phyloP scores from a whole-genome alignment of 2,888 invertebrate genomes.

The Malacosoma neustria region DNA sequence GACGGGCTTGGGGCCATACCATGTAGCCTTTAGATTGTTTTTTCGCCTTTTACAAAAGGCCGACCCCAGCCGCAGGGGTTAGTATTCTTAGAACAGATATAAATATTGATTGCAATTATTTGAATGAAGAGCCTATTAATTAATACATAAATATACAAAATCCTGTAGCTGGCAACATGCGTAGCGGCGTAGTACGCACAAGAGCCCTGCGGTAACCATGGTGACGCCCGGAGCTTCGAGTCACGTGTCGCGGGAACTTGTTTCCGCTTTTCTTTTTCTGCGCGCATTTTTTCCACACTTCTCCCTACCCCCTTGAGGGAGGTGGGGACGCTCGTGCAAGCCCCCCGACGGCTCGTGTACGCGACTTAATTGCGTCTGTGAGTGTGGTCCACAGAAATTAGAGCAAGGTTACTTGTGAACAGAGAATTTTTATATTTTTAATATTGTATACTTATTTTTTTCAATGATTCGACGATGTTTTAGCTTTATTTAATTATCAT shows the following conservation, averaged over 20 bases:
- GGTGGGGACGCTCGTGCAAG: constrained; percentile 27
- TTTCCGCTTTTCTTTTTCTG: constrained; percentile 64
- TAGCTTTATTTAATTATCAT: no score
- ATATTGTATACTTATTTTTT: no score
- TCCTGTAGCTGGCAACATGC: neutral
- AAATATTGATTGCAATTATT: no score
- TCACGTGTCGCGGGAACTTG: constrained; percentile 71
- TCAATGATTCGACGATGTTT: no score
- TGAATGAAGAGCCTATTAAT: no score
- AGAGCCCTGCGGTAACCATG: constrained; percentile 49
- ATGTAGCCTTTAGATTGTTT: no score
- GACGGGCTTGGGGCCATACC: no score
- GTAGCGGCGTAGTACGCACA: neutral
- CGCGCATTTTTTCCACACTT: constrained; percentile 49
- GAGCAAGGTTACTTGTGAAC: constrained; percentile 40
- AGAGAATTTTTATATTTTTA: neutral
- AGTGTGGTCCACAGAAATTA: constrained; percentile 74
- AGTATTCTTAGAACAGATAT: no score
- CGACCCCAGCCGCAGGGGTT: no score
- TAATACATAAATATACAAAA: no score
- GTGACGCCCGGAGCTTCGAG: constrained; percentile 66
- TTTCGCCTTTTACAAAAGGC: no score
- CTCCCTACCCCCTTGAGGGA: constrained; percentile 14
- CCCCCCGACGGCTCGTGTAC: constrained; percentile 58
- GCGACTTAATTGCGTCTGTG: constrained; percentile 74